phyloP scores from a whole-genome alignment of 2,113 vertebrate genomes.

The Lophius piscatorius region DNA sequence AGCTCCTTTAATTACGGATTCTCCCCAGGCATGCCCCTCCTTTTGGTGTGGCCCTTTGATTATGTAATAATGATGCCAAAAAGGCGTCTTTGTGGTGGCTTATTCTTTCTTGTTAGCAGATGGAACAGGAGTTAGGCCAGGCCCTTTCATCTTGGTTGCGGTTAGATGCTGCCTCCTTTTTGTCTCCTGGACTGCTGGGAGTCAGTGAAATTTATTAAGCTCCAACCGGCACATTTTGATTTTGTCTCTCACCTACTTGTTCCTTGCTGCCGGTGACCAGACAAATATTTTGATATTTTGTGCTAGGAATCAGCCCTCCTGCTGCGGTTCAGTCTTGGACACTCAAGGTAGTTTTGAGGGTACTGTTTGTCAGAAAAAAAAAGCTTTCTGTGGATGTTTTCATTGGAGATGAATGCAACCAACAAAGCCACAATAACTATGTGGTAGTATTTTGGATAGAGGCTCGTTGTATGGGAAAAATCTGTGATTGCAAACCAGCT shows the following conservation, averaged over 20 bases:
- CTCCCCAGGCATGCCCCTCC: conserved; percentile 47
- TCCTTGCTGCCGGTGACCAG: conserved; percentile 1
- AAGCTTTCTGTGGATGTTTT: conserved; percentile 17
- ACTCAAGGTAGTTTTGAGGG: neutral
- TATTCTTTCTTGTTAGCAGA: conserved; percentile 51
- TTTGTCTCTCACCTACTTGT: conserved; percentile 9
- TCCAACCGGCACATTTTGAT: conserved; percentile 19
- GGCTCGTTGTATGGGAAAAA: conserved; percentile 3
- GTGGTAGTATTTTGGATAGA: conserved; percentile 2
- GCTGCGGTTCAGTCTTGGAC: conserved; percentile 1
- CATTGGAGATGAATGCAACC: conserved; percentile 4
- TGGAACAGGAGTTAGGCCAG: conserved; percentile 29
- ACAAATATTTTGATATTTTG: conserved; percentile 9
- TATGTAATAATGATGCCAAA: conserved; percentile 53
- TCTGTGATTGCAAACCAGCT: conserved; percentile 3
- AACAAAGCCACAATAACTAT: conserved; percentile 11
- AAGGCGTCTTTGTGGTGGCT: conserved; percentile 35
- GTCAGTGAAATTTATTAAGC: conserved; percentile 35
- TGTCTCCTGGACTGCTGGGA: conserved; percentile 19
- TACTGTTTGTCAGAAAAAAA: conserved; percentile 20
- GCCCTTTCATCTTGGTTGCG: conserved; percentile 32
- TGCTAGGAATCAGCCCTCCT: conserved; percentile 1
- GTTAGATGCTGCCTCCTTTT: conserved; percentile 5
- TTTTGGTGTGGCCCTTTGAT: conserved; percentile 50
- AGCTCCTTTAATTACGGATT: conserved; percentile 51